Evolutionary conservation across 2,888 invertebrate species (phyloP).

Genomic region (Venustoraphidia nigricollis): DNA sequence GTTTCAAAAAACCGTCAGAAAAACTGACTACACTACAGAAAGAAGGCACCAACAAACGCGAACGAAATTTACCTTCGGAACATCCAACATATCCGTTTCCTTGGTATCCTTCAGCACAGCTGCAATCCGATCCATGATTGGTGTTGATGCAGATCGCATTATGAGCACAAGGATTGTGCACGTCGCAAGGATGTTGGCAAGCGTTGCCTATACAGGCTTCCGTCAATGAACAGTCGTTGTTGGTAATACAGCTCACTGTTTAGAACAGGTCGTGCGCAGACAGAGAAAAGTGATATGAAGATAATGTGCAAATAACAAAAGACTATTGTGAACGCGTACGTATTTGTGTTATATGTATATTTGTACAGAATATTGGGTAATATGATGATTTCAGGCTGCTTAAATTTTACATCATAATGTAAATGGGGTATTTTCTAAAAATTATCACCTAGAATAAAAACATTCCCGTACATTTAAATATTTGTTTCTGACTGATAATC

Average conservation of each 20-base stretch:
- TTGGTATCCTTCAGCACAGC: constrained; percentile 70
- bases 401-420: no score
- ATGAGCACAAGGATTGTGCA: constrained; percentile 68
- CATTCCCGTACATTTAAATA: no score
- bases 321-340: no score
- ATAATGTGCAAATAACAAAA: no score
- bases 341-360: no score
- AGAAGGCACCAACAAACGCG: constrained; percentile 3
- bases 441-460: no score
- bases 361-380: no score
- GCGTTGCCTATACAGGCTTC: constrained; percentile 75
- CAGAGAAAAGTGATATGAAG: no score
- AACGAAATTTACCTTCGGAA: constrained; percentile 45
- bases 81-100: constrained; percentile 77
- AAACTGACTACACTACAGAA: background rate
- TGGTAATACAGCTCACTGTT: constrained; percentile 71
- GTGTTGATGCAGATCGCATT: constrained; percentile 79
- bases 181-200: constrained; percentile 77
- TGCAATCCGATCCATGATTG: constrained; percentile 75
- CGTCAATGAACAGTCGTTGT: constrained; percentile 71
- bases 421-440: no score
- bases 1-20: background rate
- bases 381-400: no score
- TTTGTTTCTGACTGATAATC: no score
- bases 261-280: constrained; percentile 23